Conservation (phyloP, 2,888 invertebrate species). For the Plebejus melissa region DNA sequence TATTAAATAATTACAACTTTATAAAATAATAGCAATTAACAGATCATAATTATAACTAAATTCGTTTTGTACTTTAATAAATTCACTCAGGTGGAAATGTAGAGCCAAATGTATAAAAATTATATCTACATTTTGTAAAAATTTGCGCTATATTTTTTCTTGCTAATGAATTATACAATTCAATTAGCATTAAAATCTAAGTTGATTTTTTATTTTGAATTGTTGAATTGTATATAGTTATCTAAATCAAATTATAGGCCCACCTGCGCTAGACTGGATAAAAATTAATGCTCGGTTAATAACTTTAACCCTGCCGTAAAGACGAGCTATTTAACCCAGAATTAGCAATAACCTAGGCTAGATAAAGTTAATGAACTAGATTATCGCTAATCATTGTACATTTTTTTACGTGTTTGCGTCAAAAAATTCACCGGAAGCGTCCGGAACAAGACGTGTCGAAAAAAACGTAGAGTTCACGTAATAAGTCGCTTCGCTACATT, state of each 20-base stretch:
- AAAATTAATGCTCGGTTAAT: not conserved
- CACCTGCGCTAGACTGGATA: not conserved
- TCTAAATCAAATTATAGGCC: not conserved
- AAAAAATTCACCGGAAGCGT: conserved; percentile 38
- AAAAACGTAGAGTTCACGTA: conserved; percentile 50
- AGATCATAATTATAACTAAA: not conserved
- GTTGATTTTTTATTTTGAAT: no score
- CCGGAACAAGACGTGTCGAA: conserved; percentile 48
- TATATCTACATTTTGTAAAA: not conserved
- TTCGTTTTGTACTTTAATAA: not conserved
- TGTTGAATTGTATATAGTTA: not conserved
- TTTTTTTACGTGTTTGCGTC: not conserved
- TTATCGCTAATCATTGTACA: not conserved
- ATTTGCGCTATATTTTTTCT: not conserved
- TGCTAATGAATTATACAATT: not conserved
- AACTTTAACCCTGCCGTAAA: no score
- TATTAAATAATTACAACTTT: conserved; percentile 12
- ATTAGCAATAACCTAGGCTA: no score
- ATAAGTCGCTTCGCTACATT: conserved; percentile 48
- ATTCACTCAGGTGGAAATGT: not conserved
- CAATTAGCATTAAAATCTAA: not conserved
- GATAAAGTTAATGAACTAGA: no score
- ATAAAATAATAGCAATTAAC: conserved; percentile 14
- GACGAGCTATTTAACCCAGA: no score
- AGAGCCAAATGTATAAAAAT: not conserved